Evolutionary conservation across 2,113 vertebrate species (phyloP), one percentile per base, ranked within the genome.

Genomic region (Pterocles gutturalis): DNA sequence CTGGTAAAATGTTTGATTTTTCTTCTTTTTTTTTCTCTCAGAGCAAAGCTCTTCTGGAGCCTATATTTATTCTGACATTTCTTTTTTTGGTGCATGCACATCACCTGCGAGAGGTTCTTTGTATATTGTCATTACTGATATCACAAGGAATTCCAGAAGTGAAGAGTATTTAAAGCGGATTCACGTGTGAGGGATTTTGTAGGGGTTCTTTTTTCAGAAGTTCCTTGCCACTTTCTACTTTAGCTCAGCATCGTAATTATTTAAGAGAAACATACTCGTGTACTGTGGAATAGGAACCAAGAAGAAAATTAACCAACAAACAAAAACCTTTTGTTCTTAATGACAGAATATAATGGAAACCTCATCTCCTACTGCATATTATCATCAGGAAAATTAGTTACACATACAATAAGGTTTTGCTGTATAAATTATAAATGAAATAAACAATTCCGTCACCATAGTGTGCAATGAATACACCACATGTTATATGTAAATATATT

Each of bases 381-480:
- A 98, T 98, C 97, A 97, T 98, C 97, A 97, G 97, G 97, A 95
- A 98, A 97, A 98, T 98, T 98, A 98, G 97, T 98, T 98, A 98
- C 98, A 98, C 98, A 98, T 98, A 98, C 98, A 98, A 98, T 98
- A 98, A 98, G 98, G 92, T 98, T 98, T 98, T 98, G 55, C 92
- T 92, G 95, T 96, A 98, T 98, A 98, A 98, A 98, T 98, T 98
- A 98, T 98, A 98, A 98, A 98, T 98, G 98, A 98, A 98, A 98
- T 98, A 98, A 98, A 98, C 98, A 98, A 96, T 98, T 96, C 96
- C 98, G 97, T 98, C 97, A 98, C 97, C 93, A 79, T 96, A 96
- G 98, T 97, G 97, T 97, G 97, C 97, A 97, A 97, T 97, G 98
- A 98, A 98, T 96, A 97, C 97, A 97, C 98, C 97, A 98, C 98